Evolutionary conservation across 2,797 vertebrate genomes (phyloP), one percentile per base, ranked within the genome.

Genomic region (Neoniphon sammara): DNA sequence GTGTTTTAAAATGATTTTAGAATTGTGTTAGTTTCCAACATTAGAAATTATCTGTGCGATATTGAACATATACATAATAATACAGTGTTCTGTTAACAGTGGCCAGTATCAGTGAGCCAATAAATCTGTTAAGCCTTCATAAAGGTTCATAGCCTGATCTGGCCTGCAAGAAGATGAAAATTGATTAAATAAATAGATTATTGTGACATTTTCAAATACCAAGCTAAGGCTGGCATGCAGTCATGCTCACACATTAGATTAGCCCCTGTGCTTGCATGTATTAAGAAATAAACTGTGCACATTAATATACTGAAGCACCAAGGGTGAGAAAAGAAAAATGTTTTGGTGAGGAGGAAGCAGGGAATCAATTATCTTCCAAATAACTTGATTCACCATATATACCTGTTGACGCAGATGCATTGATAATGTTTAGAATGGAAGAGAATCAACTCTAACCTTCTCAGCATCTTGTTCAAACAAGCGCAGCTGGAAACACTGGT

Each of bases 381-480:
- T 61, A 42, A 56, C 39, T 20, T n/a, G 20, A 57, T 50, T 34
- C 31, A 34, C 5, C 34, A 36, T 7, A 36, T 36, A 8, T 36
- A 36, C 25, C 25, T 27, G 25, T 27, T 27, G 25, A 27, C 25
- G 4, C 25, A 27, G 25, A 27, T 27, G 34, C 7, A 36, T 36
- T 7, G 34, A 36, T 7, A 6, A 27, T 27, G 25, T 9, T 36
- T 36, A 36, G 25, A 20, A 60, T 11, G 14, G 47, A 70, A 27
- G 6, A n/a, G 11, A 70, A 27, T 0, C 30, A 47, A 0, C 44
- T 23, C 87, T 86, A 85, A 98, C 97, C 97, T 99, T 98, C 83
- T 99, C 97, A 18, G 97, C 97, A 36, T 99, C 97, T 91, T 99
- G 97, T 78, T 99, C 97, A 71, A 98, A 98, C 64, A 99, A 95